Base-by-base conservation (phyloP, 2,113 vertebrate species). In the Oncorhynchus clarkii region DNA sequence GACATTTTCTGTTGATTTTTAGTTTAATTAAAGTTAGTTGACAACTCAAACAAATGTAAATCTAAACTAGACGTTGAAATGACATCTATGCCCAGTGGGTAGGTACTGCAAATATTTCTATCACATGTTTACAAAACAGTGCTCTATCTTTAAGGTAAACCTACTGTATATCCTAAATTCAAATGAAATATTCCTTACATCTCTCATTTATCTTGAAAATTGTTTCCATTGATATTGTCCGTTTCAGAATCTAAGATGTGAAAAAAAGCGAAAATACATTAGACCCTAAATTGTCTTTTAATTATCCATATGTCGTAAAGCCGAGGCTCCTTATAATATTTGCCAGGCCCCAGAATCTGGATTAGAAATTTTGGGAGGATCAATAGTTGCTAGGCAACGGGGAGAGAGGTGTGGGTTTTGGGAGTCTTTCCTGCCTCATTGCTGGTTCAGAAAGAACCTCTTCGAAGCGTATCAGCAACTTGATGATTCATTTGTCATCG, bases 311-410 rank as follows among this genome's bases (percentile, higher is more conserved):
- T 39, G 1, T 39, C 2, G 1, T 11, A 6, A 67, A 9, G 18
- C n/a, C 18, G 51, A 27, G 45, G 12, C 73, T 39, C 45, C 27
- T 76, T 62, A 76, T 76, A 11, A 24, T 12, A 70, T 70, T 48
- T 39, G 9, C 34, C 34, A 39, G 34, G 34, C 34, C 0, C 1
- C 6, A 8, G 34, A 39, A 39, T 39, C 7, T 39, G 34, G 8
- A 39, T 39, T 14, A 24, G 6, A 22, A 9, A 16, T 57, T 5
- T 57, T 57, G 51, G 64, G 26, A 67, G 20, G 65, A 29, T 67
- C 24, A 13, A 67, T 65, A 67, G 73, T 74, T 74, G 73, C 73
- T 49, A 49, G 45, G 73, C 39, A 68, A 68, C 67, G 31, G 67
- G 14, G 51, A 18, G 31, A 39, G 31, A 54, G 70, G 48, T 71